phyloP scores from a whole-genome alignment of 2,113 vertebrate genomes.

The Chaetura pelagica region DNA sequence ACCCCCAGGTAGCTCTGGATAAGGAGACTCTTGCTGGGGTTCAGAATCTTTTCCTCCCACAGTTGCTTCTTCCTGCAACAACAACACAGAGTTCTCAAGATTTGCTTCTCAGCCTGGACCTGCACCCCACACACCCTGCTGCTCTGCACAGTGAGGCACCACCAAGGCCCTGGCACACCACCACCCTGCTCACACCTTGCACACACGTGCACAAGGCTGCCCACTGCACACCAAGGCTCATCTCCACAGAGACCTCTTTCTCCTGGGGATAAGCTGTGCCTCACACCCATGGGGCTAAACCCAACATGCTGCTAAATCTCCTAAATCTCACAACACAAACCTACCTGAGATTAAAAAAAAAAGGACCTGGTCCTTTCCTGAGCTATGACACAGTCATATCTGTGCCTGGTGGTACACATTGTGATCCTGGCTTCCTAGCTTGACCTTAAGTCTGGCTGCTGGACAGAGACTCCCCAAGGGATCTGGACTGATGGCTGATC shows the following conservation, averaged over 20 bases:
- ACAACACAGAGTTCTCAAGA: background rate
- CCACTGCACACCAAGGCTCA: background rate
- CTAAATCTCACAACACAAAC: background rate
- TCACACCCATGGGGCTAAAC: background rate
- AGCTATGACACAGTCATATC: background rate
- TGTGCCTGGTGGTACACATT: background rate
- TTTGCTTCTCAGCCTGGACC: rapidly evolving
- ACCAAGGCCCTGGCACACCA: background rate
- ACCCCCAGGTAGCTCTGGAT: constrained; percentile 67
- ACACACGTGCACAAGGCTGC: background rate
- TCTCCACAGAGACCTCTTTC: background rate
- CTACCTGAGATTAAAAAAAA: constrained; percentile 61
- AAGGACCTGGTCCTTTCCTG: background rate
- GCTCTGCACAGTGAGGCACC: background rate
- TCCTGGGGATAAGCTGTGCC: background rate
- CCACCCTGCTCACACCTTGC: background rate
- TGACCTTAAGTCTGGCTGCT: background rate
- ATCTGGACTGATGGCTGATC: background rate
- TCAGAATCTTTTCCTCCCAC: constrained; percentile 77
- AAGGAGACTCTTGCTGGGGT: constrained; percentile 67
- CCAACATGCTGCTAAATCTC: background rate
- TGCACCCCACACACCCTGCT: rapidly evolving
- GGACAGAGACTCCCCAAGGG: background rate
- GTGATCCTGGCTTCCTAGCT: background rate
- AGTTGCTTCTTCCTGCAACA: constrained; percentile 64